phyloP scores from a whole-genome alignment of 2,113 vertebrate species.

The Cephalopterus ornatus region DNA sequence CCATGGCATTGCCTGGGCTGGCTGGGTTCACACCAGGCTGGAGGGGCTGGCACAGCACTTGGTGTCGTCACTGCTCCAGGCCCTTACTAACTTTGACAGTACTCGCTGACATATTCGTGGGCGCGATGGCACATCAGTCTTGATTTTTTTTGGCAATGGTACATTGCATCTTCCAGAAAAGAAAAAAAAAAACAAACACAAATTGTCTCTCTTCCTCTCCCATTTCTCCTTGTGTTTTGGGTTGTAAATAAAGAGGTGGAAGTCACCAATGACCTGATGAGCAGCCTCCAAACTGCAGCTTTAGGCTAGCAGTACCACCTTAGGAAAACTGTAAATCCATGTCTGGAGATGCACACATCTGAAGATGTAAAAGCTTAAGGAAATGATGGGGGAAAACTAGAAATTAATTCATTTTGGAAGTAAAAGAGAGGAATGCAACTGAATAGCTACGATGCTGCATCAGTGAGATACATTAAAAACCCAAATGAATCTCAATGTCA shows the following conservation, averaged over 20 bases:
- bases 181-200: no score
- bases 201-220: background rate
- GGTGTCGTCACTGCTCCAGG: background rate
- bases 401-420: background rate
- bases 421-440: background rate
- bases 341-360: background rate
- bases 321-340: background rate
- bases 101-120: background rate
- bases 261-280: background rate
- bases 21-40: background rate
- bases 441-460: background rate
- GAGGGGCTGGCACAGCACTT: rapidly evolving
- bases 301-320: background rate
- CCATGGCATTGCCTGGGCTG: rapidly evolving
- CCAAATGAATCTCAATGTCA: conserved; percentile 21
- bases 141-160: background rate
- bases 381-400: background rate
- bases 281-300: background rate
- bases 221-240: background rate
- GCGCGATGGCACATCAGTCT: background rate
- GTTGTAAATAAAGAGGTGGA: background rate
- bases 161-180: background rate
- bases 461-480: conserved; percentile 8
- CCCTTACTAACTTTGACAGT: background rate
- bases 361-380: background rate